Evolutionary conservation across 1,140 invertebrate species (phyloP), one percentile per base, ranked within the genome.

Genomic region (Ooceraea biroi): DNA sequence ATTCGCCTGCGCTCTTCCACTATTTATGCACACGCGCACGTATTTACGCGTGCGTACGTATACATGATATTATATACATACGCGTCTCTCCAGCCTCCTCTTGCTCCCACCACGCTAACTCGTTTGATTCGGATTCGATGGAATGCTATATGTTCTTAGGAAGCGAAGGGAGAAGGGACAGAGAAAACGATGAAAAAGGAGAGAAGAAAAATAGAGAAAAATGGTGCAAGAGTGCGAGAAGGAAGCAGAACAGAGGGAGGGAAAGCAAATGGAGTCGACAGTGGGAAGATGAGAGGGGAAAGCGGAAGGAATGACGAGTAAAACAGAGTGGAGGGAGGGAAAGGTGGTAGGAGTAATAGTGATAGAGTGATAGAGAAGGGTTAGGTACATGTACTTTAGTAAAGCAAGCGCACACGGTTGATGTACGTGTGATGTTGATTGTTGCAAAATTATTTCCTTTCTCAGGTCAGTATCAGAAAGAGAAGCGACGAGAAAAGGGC

Each of bases 101-200:
- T 66, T 52, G 52, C 55, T 68, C 46, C 63, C 41, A 48, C 65
- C 83, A 84, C 74, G 84, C 82, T 85, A 57, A 66, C 63, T 90
- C 82, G 82, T 90, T 90, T 85, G 89, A 84, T 91, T 89, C 87
- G 87, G 88, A 87, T 92, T 92, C 90, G 89, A 92, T 92, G 87
- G 91, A 85, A 89, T 88, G 88, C 85, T 85, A 84, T 87, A 89
- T 85, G 84, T 89, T 92, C 91, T 90, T 90, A 91, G 91, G 89
- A 90, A 88, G 90, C 60, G 41, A 73, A 57, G 78, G 19, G 52
- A 52, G 36, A 36, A 36, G 2, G 65, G 25, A 48, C 61, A 61
- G 80, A 72, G 72, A 71, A 65, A 55, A 73, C 48, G 72, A 19
- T 17, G 44, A 25, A 36, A 48, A 3, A 52, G 50, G 61, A 46